phyloP scores from a whole-genome alignment of 92 coral and sea anemone genomes.

The Isaurus tuberculatus region DNA sequence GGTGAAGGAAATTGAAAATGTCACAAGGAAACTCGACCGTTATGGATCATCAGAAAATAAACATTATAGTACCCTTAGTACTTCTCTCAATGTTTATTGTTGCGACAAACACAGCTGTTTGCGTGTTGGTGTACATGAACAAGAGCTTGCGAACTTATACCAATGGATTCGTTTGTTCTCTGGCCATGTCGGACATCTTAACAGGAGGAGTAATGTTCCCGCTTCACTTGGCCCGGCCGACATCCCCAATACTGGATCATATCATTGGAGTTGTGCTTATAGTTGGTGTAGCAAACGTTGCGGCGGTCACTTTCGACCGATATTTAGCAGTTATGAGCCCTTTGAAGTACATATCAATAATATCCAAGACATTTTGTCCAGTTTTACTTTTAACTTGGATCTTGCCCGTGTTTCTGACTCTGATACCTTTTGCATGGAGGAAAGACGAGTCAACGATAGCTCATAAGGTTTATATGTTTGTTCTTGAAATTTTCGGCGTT shows the following conservation, averaged over 20 bases:
- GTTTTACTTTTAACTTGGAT: constrained; percentile 65
- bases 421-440: constrained; percentile 75
- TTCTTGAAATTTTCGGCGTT: constrained; percentile 71
- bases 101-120: constrained; percentile 71
- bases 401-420: constrained; percentile 59
- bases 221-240: constrained; percentile 66
- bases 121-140: constrained; percentile 69
- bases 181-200: constrained; percentile 77
- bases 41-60: constrained; percentile 18
- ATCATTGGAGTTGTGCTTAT: constrained; percentile 67
- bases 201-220: constrained; percentile 79
- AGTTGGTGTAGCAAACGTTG: constrained; percentile 79
- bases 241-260: constrained; percentile 63
- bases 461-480: constrained; percentile 69
- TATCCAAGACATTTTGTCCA: constrained; percentile 59
- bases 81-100: constrained; percentile 64
- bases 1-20: constrained; percentile 1
- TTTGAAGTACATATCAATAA: constrained; percentile 58
- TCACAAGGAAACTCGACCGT: background rate
- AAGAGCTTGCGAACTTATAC: constrained; percentile 72
- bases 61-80: constrained; percentile 53
- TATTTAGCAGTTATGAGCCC: constrained; percentile 74
- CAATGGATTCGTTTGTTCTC: constrained; percentile 76
- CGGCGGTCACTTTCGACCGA: constrained; percentile 81
- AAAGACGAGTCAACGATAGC: constrained; percentile 50